Evolutionary conservation across 2,797 vertebrate species (phyloP), one percentile per base, ranked within the genome.

Genomic region (Labeo calbasu): DNA sequence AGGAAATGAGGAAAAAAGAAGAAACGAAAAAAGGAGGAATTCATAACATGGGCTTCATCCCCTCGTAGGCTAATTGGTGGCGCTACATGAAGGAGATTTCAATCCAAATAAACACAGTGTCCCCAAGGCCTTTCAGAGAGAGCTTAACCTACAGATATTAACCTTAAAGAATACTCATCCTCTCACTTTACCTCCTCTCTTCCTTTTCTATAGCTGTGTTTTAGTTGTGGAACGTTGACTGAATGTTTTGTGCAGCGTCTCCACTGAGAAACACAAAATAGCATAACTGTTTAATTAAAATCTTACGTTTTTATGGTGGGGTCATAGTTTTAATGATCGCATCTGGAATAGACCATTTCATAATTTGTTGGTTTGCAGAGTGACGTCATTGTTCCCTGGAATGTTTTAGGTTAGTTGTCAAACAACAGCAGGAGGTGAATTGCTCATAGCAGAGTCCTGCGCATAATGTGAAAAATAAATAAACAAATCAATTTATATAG

Each of bases 41-140:
- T 92, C 89, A 92, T 87, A 93, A 93, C 90, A 92, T 84, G 86
- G 66, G 82, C 88, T 87, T 91, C 91, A 90, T 85, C 87, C 32
- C 73, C 85, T 81, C 17, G 69, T 86, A 76, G 88, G 83, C 90
- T 92, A 91, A 93, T 91, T 91, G 90, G 82, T 86, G 79, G 23
- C 83, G 87, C 92, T 88, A 88, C 90, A 92, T 90, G 90, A 91
- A 89, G 91, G 91, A 89, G 92, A 91, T 85, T 88, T 77, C 84
- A 90, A 89, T 91, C 87, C 86, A 93, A 91, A 93, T 88, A 92
- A 90, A 90, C 87, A 92, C 10, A 50, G 53, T 12, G 70, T 46
- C 88, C 89, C 63, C 88, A 50, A 86, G 89, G 85, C 86, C 59
- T 1, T 19, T 88, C 88, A 86, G 86, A 81, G 79, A 85, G 66